Evolutionary conservation across 2,113 vertebrate genomes (phyloP).

Genomic region (Sorex araneus): DNA sequence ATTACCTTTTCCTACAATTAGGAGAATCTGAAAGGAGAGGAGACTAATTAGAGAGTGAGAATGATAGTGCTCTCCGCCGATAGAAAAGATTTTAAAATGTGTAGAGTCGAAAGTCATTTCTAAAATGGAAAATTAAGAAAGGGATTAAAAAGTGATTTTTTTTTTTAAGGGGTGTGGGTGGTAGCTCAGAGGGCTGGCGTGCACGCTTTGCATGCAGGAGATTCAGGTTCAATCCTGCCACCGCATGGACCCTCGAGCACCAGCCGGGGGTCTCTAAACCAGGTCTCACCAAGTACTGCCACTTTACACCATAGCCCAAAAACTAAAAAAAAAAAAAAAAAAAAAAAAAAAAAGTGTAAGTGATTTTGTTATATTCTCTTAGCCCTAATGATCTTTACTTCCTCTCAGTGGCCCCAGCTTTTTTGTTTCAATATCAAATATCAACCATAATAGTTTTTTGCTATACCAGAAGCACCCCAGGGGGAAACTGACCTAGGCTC

Average conservation of each 20-base stretch:
- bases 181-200: no score
- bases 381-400: constrained; percentile 12
- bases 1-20: neutral
- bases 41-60: neutral
- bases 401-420: neutral
- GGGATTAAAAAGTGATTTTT: constrained; percentile 26
- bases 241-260: no score
- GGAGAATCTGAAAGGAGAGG: neutral
- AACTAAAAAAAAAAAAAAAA: neutral
- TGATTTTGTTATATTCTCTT: neutral
- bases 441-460: neutral
- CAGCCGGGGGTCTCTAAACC: no score
- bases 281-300: no score
- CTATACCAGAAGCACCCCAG: neutral
- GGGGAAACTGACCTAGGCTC: neutral
- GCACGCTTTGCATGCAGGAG: no score
- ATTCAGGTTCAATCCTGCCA: no score
- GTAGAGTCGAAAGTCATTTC: constrained; percentile 16
- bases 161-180: no score
- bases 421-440: constrained; percentile 26
- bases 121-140: constrained; percentile 26
- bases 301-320: neutral
- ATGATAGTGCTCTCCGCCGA: neutral
- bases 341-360: neutral
- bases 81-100: neutral